Percentiles rank a stretch among this genome's conserved stretches.
Conservation (phyloP, 2,888 invertebrate genomes). For the Caenorhabditis virilis region DNA sequence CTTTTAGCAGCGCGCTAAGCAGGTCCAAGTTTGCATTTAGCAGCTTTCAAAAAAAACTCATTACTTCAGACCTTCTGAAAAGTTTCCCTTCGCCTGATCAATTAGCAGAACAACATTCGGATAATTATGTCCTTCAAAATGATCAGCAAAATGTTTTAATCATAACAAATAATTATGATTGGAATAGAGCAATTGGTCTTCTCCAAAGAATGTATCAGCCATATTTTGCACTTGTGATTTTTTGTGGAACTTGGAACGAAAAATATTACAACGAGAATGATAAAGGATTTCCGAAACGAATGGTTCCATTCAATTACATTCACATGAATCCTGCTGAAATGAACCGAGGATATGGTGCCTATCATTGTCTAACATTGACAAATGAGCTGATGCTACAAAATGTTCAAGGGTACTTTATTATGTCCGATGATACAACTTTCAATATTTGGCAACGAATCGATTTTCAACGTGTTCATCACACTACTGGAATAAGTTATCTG, state of each 20-base stretch:
- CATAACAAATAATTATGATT: no score
- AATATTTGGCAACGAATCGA: no score
- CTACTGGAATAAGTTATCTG: neutral
- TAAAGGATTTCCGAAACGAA: neutral
- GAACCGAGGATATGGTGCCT: constrained; percentile 1
- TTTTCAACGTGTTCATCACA: constrained; percentile 1
- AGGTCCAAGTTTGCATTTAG: no score
- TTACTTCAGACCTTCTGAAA: no score
- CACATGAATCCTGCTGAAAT: constrained; percentile 29
- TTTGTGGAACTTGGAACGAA: no score
- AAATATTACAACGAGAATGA: neutral
- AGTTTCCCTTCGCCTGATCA: constrained; percentile 7
- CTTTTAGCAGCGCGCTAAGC: no score
- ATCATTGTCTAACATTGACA: constrained; percentile 3
- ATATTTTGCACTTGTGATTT: no score
- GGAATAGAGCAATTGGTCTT: constrained; percentile 14
- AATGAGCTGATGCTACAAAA: neutral
- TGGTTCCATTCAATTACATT: no score
- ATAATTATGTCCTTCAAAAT: neutral
- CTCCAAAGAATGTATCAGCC: no score
- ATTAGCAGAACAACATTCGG: constrained; percentile 8
- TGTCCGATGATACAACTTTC: constrained; percentile 10
- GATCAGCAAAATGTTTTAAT: constrained; percentile 11
- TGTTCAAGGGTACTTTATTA: constrained; percentile 1
- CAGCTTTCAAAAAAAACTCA: neutral